These are phyloP conservation scores for Pelosia muscerda DNA, from an alignment of 2,888 invertebrate genomes.

Conservation along the genomic window DNA sequence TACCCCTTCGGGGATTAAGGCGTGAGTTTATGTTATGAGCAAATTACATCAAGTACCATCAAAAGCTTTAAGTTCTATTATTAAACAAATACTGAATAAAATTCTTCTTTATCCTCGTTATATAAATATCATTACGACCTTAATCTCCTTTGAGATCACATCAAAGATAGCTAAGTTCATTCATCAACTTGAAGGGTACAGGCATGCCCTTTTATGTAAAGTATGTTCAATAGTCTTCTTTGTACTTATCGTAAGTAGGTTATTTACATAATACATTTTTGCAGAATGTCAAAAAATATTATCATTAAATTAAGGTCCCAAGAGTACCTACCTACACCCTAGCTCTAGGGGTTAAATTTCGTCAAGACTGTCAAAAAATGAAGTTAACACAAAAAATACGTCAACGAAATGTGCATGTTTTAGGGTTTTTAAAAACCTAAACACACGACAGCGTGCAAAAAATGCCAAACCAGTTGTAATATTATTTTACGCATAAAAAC, in stretches of 20 bases:
- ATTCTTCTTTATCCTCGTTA: neutral
- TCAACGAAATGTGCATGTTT: no score
- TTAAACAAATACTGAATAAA: neutral
- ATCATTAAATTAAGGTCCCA: neutral
- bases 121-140: neutral
- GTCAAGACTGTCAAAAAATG: no score
- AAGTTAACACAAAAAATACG: no score
- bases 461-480: no score
- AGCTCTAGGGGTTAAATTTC: no score
- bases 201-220: neutral
- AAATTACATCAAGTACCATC: no score
- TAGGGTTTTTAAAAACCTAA: neutral
- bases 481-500: neutral
- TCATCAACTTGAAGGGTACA: neutral
- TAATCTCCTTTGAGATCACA: neutral
- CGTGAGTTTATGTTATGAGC: no score
- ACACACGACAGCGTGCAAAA: neutral
- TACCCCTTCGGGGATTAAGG: neutral
- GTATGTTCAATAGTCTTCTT: neutral
- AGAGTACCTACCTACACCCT: no score
- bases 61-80: neutral
- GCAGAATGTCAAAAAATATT: neutral
- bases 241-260: neutral
- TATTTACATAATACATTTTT: neutral
- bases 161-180: neutral